Evolutionary conservation across 2,888 invertebrate genomes (phyloP), one percentile per base, ranked within the genome.

Genomic region (Dascillus cervinus): DNA sequence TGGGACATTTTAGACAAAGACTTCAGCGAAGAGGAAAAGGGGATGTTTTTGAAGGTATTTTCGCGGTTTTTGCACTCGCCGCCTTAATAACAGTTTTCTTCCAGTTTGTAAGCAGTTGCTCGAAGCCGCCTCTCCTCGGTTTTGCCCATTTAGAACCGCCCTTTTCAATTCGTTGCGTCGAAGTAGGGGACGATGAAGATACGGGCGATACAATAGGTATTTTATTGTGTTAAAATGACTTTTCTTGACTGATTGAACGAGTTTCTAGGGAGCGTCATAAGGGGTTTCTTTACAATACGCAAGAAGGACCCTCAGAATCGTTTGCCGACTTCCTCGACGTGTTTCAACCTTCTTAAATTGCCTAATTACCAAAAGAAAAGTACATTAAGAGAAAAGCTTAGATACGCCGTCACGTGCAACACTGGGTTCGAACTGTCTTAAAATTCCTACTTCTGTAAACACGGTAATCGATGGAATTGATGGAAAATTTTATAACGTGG

Each of bases 351-450:
- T 21, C 75, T 98, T 24, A 98, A 99, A 64, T 72, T 95, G 55
- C 98, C 98, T 32, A 98, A 97, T 69, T 99, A 98, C 64, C 94
- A 92, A 63, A 94, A 92, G 65, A 89, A 95, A 55, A 84, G 88
- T 52, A 92, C 94, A 0, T 67, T 99, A 3, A 71, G 92, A 26
- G 97, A 98, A 56, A 99, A 99, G 64, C 70, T 99, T 3, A 77
- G 95, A 17, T 98, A 98, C 62, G 98, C 98, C 0, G 92, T 99
- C 32, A 86, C 86, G 44, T 92, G 95, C 54, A 96, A 97, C 64
- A 95, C 97, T 9, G 98, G 98, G 11, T 99, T 99, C 65, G 98
- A 99, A 67, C 73, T 98, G n/a, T 96, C 96, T 3, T 96, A 84
- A 72, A 38, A 34, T n/a, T n/a, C n/a, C n/a, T n/a, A n/a, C n/a